Percentiles rank a stretch among this genome's conserved stretches.
Evolutionary conservation across 2,797 vertebrate genomes (phyloP).

Genomic region (Danio kyathit): DNA sequence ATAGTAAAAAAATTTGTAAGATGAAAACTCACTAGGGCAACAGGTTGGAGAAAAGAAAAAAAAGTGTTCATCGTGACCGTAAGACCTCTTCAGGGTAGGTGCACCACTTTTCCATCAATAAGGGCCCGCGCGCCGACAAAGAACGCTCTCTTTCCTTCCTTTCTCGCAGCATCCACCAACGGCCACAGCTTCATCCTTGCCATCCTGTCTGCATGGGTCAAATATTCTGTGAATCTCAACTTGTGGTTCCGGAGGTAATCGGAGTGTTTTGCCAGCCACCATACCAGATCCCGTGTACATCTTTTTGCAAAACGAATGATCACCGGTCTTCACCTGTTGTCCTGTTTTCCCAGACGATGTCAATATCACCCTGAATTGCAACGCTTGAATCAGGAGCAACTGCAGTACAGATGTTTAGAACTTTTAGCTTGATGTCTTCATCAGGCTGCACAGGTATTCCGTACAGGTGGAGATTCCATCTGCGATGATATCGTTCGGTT

Average conservation of each 20-base stretch:
- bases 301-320: not conserved
- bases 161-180: not conserved
- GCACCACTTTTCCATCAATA: not conserved
- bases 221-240: not conserved
- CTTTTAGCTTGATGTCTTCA: not conserved
- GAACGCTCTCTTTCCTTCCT: not conserved
- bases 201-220: not conserved
- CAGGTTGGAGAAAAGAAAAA: not conserved
- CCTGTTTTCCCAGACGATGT: not conserved
- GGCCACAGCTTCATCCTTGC: not conserved
- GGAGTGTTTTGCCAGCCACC: not conserved
- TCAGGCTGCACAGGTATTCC: not conserved
- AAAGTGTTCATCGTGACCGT: not conserved
- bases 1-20: too few species aligned
- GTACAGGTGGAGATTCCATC: not conserved
- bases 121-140: not conserved
- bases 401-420: not conserved
- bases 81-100: not conserved
- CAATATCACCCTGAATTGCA: not conserved
- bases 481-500: not conserved
- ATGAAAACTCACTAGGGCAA: not conserved
- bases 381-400: not conserved
- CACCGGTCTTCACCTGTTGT: not conserved
- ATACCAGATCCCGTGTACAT: not conserved
- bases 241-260: not conserved